Evolutionary conservation across 2,888 invertebrate species (phyloP).

Genomic region (Rhagium mordax): DNA sequence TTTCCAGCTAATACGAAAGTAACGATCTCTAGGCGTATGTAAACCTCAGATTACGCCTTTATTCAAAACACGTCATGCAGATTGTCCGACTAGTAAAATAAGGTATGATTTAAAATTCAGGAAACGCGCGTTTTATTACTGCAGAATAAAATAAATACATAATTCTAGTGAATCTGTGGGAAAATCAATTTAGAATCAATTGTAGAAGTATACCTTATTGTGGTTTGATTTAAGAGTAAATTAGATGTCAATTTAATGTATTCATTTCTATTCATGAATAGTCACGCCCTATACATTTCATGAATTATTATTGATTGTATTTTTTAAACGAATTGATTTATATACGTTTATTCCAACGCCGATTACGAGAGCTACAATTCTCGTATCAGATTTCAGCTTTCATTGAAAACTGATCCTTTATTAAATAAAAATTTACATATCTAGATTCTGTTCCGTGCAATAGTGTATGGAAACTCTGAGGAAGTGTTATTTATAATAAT

Average conservation of each 20-base stretch:
- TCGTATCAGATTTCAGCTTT: not conserved
- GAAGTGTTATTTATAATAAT: too few relatives aligned
- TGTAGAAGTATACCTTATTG: constrained; percentile 18
- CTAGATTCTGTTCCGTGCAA: not conserved
- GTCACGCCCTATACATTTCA: constrained; percentile 3
- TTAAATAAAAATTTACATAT: not conserved
- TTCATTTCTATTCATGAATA: not conserved
- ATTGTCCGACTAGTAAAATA: not conserved
- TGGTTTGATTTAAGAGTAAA: constrained; percentile 27
- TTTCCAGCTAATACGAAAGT: constrained; percentile 4
- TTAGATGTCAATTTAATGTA: constrained; percentile 24
- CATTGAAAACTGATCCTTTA: not conserved
- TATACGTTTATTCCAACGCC: not conserved
- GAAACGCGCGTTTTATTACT: constrained; percentile 14
- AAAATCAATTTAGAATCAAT: constrained; percentile 28
- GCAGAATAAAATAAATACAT: constrained; percentile 10
- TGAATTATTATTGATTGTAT: not conserved
- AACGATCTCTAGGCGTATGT: not conserved
- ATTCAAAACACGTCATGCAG: constrained; percentile 15
- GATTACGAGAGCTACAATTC: not conserved
- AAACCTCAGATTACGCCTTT: constrained; percentile 8
- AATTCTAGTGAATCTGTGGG: constrained; percentile 21
- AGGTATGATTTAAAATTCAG: constrained; percentile 16
- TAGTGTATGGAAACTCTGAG: not conserved
- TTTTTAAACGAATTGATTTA: not conserved